Evolutionary conservation across 2,888 invertebrate genomes (phyloP), one percentile per base, ranked within the genome.

Genomic region (Carpatolechia fugitivella): DNA sequence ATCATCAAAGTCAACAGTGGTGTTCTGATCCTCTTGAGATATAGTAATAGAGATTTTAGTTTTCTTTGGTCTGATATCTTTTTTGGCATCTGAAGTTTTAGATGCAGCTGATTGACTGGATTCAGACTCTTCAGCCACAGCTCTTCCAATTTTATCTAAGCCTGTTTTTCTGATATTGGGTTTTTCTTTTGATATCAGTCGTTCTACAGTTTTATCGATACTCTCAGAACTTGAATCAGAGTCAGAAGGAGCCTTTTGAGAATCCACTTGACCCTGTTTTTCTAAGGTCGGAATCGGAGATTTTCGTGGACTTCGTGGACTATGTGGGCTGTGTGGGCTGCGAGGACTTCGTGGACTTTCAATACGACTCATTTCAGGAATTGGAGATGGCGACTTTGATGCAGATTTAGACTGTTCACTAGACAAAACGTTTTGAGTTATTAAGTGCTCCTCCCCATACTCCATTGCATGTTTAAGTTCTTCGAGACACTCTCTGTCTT

Each of bases 251-350:
- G 83, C 89, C 68, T 82, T 90, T 62, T 79, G 84, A 0, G 91
- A 91, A 70, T 91, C 91, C 11, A 91, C 91, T 63, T 82, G 91
- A 1, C 92, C 92, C 74, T 93, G 93, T 66, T 93, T 93, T 71
- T 93, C 93, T 58, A 93, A 77, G 10, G 92, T 92, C 0, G 93
- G 93, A 0, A 93, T 92, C 13, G 92, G 91, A 10, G 90, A 89
- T 65, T 86, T 91, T 60, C 82, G 79, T 3, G 79, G 59, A 0
- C 80, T 78, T 62, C 75, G 84, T 0, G 90, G 85, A 61, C 91
- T 90, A 52, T 89, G 82, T 49, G 80, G 80, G 57, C 56, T 56
- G 6, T 44, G 24, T 3, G 55, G 55, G 11, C 52, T 53, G 13
- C 53, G 35, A 10, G 54, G 56, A 56, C 56, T 57, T 3, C 55